phyloP scores from a whole-genome alignment of 2,113 vertebrate genomes.

The rabbit (Oryctolagus cuniculus) region mOryCun1.1 NC_091435.1:48823001-48823500 shows the following conservation, averaged over 20 bases:
- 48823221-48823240: neutral
- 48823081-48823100: neutral
- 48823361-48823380: neutral
- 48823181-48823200: neutral
- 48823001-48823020: neutral
- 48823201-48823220: conserved; percentile 5
- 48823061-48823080: neutral
- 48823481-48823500: too few relatives aligned
- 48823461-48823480: too few relatives aligned
- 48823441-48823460: neutral
- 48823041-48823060: neutral
- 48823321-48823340: neutral
- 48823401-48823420: neutral
- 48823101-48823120: neutral
- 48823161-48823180: too few relatives aligned
- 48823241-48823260: neutral
- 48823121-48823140: too few relatives aligned
- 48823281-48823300: neutral
- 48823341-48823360: conserved; percentile 12
- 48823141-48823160: too few relatives aligned
- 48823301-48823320: neutral
- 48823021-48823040: neutral
- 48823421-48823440: neutral
- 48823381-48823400: conserved; percentile 19
- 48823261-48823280: neutral